phyloP scores from a whole-genome alignment of 1,140 invertebrate genomes.

The Helicoverpa armigera region DNA sequence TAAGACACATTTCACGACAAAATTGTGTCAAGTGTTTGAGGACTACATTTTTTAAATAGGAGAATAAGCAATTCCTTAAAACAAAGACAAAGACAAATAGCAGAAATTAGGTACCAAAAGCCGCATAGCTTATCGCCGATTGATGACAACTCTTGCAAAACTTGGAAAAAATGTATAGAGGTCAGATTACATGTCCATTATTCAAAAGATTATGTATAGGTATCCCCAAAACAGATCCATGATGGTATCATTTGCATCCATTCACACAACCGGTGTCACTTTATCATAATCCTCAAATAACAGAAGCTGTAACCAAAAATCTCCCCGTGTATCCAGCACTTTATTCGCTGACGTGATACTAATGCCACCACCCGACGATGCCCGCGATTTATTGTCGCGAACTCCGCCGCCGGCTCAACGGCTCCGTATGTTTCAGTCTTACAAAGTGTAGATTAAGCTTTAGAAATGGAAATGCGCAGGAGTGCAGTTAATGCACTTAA shows the following conservation, averaged over 20 bases:
- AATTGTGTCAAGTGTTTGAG: no score
- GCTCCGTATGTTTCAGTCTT: slow-evolving; percentile 41
- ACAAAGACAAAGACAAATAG: no score
- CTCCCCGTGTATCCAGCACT: slow-evolving; percentile 15
- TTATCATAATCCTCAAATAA: not conserved
- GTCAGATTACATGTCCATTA: no score
- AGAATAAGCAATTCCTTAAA: no score
- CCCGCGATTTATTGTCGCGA: slow-evolving; percentile 39
- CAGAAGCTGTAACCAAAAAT: not conserved
- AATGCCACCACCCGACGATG: slow-evolving; percentile 46
- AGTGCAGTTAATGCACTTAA: slow-evolving; percentile 32
- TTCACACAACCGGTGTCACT: not conserved
- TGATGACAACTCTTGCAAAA: no score
- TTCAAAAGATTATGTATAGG: no score
- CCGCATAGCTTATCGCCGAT: no score
- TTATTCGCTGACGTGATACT: slow-evolving; percentile 45
- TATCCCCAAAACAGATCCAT: no score
- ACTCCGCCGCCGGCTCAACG: slow-evolving; percentile 35
- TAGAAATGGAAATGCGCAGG: slow-evolving; percentile 43
- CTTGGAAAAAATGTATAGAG: no score
- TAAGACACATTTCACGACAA: no score
- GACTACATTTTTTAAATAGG: no score
- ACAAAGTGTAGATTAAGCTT: slow-evolving; percentile 48
- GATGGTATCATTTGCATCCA: not conserved
- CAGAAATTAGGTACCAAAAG: no score